Base-by-base conservation (phyloP, 1,140 invertebrate species). In the Drosophila repletoides region DNA sequence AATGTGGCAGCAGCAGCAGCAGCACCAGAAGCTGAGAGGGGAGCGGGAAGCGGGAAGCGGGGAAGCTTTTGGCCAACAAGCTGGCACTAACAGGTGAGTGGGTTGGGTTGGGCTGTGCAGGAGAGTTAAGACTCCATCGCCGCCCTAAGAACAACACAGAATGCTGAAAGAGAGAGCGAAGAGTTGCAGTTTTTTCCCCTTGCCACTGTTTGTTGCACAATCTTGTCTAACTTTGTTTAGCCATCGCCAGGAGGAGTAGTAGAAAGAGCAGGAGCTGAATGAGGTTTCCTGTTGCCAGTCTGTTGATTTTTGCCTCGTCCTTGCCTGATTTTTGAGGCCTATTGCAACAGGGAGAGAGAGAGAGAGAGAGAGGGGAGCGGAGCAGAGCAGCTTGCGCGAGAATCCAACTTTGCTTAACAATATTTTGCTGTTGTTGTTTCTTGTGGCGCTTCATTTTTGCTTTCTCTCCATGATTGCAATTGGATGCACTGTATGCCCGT, bases 151-250 rank as follows among this genome's bases (percentile, higher is more conserved):
- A 65, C 59, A 69, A 38, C 73, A 72, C 45, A 31, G 19, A 40
- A 28, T 10, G 33, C 49, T 40, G 17, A 14, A 21, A 40, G 36
- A 17, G 19, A 43, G 40, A 43, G 49, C n/a, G 33, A 41, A 48
- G 45, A 55, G 59, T 56, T 77, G 74, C 74, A 77, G 45, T 77
- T 77, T n/a, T 72, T 77, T 24, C 33, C 10, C 65, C 53, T 46
- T 31, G 28, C 48, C 45, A n/a, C 74, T 68, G 74, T 84, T 69
- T 84, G 77, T 65, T 71, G 73, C 79, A 83, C 77, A 84, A 83
- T 83, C 77, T 83, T 83, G 69, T 83, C 64, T 84, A 83, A 83
- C 79, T 77, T 73, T 83, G 77, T 84, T 83, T 84, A 74, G 79
- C 72, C 79, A 84, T 58, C 9, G 52, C 36, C 4, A n/a, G 7